Percentiles rank a stretch among this genome's conserved stretches.
Conservation (phyloP, 2,888 invertebrate genomes). For the Tetramorium bicarinatum region DNA sequence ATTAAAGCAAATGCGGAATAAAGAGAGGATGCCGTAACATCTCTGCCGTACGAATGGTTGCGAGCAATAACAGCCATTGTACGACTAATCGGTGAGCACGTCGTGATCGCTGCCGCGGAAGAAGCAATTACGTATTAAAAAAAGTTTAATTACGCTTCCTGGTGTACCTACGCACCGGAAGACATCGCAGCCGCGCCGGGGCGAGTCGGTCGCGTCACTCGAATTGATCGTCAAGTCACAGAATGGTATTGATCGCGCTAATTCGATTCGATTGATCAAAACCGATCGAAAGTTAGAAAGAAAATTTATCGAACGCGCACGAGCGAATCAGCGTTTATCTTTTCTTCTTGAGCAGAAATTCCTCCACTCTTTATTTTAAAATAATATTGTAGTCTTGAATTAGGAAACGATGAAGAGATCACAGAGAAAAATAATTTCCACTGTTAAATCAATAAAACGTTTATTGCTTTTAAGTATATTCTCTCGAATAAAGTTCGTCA, state of each 20-base stretch:
- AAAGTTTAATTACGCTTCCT: slow-evolving; percentile 74
- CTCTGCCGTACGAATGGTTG: slow-evolving; percentile 51
- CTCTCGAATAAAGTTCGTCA: not conserved
- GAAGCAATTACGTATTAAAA: slow-evolving; percentile 71
- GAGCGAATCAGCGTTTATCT: not conserved
- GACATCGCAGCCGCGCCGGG: slow-evolving; percentile 3
- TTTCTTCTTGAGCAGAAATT: not conserved
- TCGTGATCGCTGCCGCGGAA: slow-evolving; percentile 70
- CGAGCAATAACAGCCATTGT: slow-evolving; percentile 64
- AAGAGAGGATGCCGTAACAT: slow-evolving; percentile 55
- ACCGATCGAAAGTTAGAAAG: not conserved
- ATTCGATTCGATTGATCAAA: not conserved
- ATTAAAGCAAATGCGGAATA: not conserved
- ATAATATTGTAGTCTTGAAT: not conserved
- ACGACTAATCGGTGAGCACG: slow-evolving; percentile 42
- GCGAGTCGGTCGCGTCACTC: slow-evolving; percentile 21
- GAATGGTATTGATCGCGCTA: not conserved
- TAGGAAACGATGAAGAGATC: not conserved
- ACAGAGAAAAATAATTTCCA: not conserved
- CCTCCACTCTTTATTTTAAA: too few species aligned
- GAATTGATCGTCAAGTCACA: slow-evolving; percentile 7
- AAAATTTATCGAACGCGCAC: not conserved
- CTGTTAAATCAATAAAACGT: not conserved
- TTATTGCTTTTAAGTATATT: not conserved
- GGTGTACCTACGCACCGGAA: slow-evolving; percentile 57